Evolutionary conservation across 2,113 vertebrate species (phyloP), one percentile per base, ranked within the genome.

Genomic region (Illadopsis cleaveri): DNA sequence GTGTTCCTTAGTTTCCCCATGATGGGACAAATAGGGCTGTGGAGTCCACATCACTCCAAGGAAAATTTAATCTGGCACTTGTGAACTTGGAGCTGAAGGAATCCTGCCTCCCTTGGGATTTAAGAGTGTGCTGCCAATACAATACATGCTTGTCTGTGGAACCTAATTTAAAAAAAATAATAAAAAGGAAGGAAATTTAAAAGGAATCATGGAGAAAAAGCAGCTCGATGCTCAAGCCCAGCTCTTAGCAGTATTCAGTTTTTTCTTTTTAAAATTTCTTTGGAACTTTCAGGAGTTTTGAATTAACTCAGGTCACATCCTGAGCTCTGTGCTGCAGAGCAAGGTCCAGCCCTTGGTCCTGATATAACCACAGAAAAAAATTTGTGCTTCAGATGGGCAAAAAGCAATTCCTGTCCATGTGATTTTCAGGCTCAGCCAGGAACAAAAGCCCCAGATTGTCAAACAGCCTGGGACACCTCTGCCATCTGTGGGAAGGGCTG

Each of bases 161-260:
- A 56, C 9, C 1, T 40, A 24, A 54, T 27, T 38, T 2, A 17
- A 25, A 56, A 50, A 58, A 10, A 40, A 57, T 12, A 12, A 20
- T 19, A 8, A 19, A 40, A 19, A 7, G 14, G 25, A 24, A 35
- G 37, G 11, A 12, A 21, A 21, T 27, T 8, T 19, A 22, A 60
- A 21, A 22, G 7, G 17, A 28, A 6, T 0, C 1, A 0, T 44
- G 15, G 15, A 33, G 12, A 25, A 9, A 24, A 51, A 22, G 9
- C 20, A 69, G 6, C 15, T 42, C 65, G 25, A 42, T 51, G 30
- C 21, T 58, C 16, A 60, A 79, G 10, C 24, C 18, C 42, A 80
- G 18, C 21, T 83, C 37, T 38, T 20, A 16, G 24, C 9, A 24
- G 5, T 61, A 19, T 14, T 80, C 42, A 53, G 13, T 6, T 76